These are phyloP conservation scores for Melanotaenia boesemani DNA, from an alignment of 2,797 vertebrate species.

Conservation along the genomic window DNA sequence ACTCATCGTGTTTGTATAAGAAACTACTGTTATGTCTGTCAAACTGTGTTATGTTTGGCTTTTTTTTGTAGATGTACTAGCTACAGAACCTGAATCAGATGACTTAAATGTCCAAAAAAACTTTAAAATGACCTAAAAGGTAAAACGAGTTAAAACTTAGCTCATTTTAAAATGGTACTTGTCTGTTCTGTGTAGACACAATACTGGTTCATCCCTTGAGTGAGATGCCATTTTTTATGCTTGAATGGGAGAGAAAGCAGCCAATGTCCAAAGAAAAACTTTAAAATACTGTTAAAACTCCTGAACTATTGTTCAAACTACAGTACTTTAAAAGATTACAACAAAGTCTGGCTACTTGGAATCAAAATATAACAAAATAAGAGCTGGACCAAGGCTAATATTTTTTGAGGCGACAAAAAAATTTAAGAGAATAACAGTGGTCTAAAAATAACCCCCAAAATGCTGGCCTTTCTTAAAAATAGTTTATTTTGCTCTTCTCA, in stretches of 20 bases:
- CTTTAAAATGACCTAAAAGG: no score
- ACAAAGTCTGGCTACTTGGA: background rate
- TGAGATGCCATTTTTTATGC: background rate
- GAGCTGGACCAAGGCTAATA: background rate
- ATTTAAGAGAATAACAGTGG: constrained; percentile 2
- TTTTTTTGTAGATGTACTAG: no score
- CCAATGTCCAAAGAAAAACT: background rate
- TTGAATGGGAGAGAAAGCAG: background rate
- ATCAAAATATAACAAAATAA: background rate
- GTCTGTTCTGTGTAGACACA: background rate
- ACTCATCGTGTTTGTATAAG: background rate
- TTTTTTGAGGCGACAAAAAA: constrained; percentile 13
- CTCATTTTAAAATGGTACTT: no score
- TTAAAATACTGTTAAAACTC: background rate
- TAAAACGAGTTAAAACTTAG: no score
- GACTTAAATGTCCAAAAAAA: background rate
- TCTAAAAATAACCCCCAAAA: background rate
- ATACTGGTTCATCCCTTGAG: background rate
- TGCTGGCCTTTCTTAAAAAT: background rate
- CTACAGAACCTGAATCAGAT: background rate
- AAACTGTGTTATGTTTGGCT: background rate
- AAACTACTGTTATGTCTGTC: background rate
- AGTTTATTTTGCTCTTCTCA: constrained; percentile 28
- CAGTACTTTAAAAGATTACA: background rate
- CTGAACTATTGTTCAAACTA: background rate